Evolutionary conservation across 2,888 invertebrate genomes (phyloP).

Genomic region (Drosophila quinaria): DNA sequence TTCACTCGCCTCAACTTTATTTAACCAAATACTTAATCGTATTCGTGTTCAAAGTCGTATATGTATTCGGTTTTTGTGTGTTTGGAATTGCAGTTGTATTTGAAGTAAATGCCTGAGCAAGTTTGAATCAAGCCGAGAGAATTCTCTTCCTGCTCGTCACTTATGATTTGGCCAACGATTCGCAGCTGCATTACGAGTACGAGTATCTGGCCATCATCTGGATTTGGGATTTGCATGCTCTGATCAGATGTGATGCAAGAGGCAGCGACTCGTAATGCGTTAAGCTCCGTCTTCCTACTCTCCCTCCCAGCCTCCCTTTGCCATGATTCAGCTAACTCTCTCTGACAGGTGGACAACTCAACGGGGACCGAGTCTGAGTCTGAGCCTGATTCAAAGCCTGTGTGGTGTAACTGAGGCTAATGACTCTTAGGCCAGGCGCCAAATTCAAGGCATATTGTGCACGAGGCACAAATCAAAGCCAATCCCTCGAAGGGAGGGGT

Average conservation of each 20-base stretch:
- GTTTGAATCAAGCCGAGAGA: constrained; percentile 36
- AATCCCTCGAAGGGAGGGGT: constrained; percentile 5
- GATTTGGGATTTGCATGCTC: constrained; percentile 54
- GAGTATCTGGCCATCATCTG: constrained; percentile 51
- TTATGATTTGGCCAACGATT: constrained; percentile 58
- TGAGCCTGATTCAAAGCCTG: not conserved
- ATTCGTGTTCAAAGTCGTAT: constrained; percentile 12
- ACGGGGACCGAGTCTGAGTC: constrained; percentile 8
- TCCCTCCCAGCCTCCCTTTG: too few relatives aligned
- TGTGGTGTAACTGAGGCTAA: constrained; percentile 48
- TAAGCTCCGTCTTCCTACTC: constrained; percentile 46
- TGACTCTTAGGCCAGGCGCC: constrained; percentile 51
- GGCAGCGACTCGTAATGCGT: constrained; percentile 61
- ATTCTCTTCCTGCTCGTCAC: constrained; percentile 60
- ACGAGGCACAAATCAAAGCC: constrained; percentile 44
- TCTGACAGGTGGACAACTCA: constrained; percentile 67
- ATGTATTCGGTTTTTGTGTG: constrained; percentile 13
- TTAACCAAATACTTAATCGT: constrained; percentile 11
- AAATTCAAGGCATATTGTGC: constrained; percentile 64
- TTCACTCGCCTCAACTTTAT: constrained; percentile 27
- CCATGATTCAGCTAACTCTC: constrained; percentile 9
- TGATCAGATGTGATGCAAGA: constrained; percentile 41
- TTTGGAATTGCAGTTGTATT: not conserved
- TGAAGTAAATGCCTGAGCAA: constrained; percentile 22
- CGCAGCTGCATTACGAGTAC: constrained; percentile 51